These are phyloP conservation scores for Siphlonurus alternatus DNA, from an alignment of 2,888 invertebrate species.

Conservation along the genomic window DNA sequence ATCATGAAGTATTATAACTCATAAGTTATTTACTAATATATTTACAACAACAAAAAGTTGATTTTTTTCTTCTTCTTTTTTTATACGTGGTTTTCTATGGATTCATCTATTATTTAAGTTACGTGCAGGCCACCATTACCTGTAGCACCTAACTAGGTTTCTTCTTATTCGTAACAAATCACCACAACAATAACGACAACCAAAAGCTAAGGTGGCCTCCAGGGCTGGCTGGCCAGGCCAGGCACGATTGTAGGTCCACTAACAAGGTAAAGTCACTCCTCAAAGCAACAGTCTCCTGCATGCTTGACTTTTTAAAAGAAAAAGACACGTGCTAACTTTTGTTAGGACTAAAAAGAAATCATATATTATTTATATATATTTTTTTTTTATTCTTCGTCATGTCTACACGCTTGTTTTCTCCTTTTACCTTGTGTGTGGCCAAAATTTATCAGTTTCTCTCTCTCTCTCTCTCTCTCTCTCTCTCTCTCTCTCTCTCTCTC, in stretches of 20 bases:
- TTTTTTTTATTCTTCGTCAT: not conserved
- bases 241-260: not conserved
- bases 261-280: not conserved
- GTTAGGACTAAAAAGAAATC: not conserved
- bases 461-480: not conserved
- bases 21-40: not conserved
- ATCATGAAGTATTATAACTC: not conserved
- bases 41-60: too few species aligned
- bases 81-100: not conserved
- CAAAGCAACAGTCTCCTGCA: too few species aligned
- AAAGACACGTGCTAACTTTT: not conserved
- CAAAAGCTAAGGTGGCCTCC: not conserved
- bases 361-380: too few species aligned
- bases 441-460: not conserved
- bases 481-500: not conserved
- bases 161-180: not conserved
- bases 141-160: not conserved
- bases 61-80: not conserved
- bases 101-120: too few species aligned
- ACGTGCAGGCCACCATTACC: too few species aligned
- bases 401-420: not conserved
- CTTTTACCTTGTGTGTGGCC: not conserved
- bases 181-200: not conserved
- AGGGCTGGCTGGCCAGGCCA: not conserved
- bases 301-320: too few species aligned